Evolutionary conservation across 2,888 invertebrate species (phyloP), one percentile per base, ranked within the genome.

Genomic region (Mythimna vitellina): DNA sequence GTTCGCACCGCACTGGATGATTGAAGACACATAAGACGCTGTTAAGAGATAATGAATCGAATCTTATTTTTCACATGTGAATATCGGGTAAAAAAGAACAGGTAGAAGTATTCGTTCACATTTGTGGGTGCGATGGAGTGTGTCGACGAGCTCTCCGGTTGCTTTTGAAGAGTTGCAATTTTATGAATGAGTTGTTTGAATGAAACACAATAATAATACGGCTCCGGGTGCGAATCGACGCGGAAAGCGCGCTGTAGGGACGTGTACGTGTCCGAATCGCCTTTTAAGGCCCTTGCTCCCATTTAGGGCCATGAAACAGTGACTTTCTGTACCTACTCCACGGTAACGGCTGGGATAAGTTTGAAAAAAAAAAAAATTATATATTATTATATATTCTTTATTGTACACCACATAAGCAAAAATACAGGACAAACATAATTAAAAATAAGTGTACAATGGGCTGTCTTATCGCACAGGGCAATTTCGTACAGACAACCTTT

Each of bases 181-280:
- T 95, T 95, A 95, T 95, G 95, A 95, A 96, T 95, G 95, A 95
- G 90, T 93, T 94, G 93, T 93, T 95, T 94, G 93, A 95, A 96
- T 94, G 94, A 93, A 94, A 93, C 90, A 92, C 91, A 92, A 93
- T 94, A 94, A 94, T 94, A 93, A 90, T 90, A 90, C 86, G 89
- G 87, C 84, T 86, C 87, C 84, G 88, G 82, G 86, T 84, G 87
- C 87, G 89, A 89, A 90, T 84, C 91, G 90, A 89, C 87, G 90
- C 90, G 88, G 88, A 92, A 91, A 92, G 89, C 87, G 83, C 85
- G 75, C 81, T 85, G 82, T 83, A 82, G 85, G 85, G 85, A 86
- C 86, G 83, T 85, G 89, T 90, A 89, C 91, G 91, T 90, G 89
- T 90, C 87, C 82, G 86, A 89, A 85, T 86, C 84, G 88, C 86